Base-by-base conservation (phyloP, 2,888 invertebrate genomes). In the Euplexia lucipara region DNA sequence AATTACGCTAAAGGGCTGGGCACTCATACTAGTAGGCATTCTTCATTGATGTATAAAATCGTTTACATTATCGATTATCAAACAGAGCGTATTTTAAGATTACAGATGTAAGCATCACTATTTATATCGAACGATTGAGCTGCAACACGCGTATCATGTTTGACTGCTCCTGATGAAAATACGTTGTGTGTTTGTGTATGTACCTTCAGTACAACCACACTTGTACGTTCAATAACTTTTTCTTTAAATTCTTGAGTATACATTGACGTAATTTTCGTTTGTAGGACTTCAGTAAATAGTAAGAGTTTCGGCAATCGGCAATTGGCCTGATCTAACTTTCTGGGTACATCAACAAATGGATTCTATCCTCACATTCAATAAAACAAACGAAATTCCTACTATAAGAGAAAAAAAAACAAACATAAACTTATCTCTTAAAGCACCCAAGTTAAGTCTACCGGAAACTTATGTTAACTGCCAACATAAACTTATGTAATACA, bases 61-160 rank as follows among this genome's bases (percentile, higher is more conserved):
- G 86, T 89, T 88, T 86, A 90, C 83, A 86, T 86, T 88, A 87
- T 88, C 82, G 85, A 86, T 89, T 87, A 88, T 86, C 84, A 88
- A 87, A 86, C 84, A 73, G 77, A 78, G 75, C 60, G 82, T 86
- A 86, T 88, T 87, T 86, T 85, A 73, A 84, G 83, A 85, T 83
- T 83, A 83, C 84, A 85, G 83, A 88, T 83, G 85, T 85, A 83
- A 84, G 82, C 82, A 83, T 75, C 66, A 81, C 77, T 85, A 85
- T 87, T 89, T 88, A 86, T 87, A 84, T 61, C 72, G 62, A 75
- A 73, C 71, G 84, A 86, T 86, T 85, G 85, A 86, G 82, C 79
- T 75, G 84, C 85, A 83, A 83, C 85, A 86, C 61, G 75, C 83
- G 79, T 81, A 83, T 81, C 75, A 81, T 79, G 83, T 81, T 81